phyloP scores from a whole-genome alignment of 30 jellyfish, hydroid and myxozoan genomes.

The Thelohanellus kitauei region DNA sequence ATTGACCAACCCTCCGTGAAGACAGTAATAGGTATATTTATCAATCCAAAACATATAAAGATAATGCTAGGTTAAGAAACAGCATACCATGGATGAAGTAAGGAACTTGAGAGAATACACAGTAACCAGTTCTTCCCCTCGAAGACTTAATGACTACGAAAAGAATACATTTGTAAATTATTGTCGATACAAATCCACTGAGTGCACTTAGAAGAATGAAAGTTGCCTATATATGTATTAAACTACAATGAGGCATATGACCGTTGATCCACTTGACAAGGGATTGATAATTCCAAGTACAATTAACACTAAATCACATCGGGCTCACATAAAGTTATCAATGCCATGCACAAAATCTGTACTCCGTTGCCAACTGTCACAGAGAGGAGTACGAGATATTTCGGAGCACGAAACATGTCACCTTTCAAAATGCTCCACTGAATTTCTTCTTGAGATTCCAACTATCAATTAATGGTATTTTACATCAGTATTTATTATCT shows the following conservation, averaged over 20 bases:
- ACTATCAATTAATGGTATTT: too few relatives aligned
- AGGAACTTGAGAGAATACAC: not conserved
- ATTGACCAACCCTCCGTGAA: too few relatives aligned
- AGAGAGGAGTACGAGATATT: constrained; percentile 25
- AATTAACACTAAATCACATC: too few relatives aligned
- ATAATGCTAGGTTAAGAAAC: too few relatives aligned
- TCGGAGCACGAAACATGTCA: constrained; percentile 87
- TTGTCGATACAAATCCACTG: not conserved
- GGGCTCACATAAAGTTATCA: constrained; percentile 29
- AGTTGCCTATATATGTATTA: not conserved
- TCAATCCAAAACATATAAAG: too few relatives aligned
- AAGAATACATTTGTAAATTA: not conserved
- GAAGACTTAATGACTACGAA: not conserved
- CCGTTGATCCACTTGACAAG: not conserved
- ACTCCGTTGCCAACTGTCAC: constrained; percentile 85
- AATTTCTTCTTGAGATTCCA: constrained; percentile 60
- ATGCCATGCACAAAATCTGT: constrained; percentile 61
- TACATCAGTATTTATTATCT: too few relatives aligned
- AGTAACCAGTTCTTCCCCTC: not conserved
- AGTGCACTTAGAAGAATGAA: not conserved
- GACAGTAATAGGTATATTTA: too few relatives aligned
- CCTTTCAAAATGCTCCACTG: constrained; percentile 94
- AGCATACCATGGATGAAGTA: not conserved
- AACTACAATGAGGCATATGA: too few relatives aligned
- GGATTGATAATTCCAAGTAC: not conserved